Evolutionary conservation across 2,113 vertebrate genomes (phyloP), one percentile per base, ranked within the genome.

Genomic region (Tor tambroides): DNA sequence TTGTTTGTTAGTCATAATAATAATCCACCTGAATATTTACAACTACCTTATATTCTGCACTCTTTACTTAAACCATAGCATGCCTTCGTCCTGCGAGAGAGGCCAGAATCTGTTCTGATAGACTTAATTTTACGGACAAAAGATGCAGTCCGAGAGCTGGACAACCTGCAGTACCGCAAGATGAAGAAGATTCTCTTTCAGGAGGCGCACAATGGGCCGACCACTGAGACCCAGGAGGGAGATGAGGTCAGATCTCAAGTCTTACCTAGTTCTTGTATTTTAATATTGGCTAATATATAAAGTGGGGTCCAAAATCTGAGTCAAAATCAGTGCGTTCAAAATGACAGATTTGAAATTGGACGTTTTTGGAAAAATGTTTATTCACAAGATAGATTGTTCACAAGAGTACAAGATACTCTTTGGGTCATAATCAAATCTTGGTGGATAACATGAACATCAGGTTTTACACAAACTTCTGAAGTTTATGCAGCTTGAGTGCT

Each of bases 131-230:
- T 88, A 69, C 80, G 87, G 35, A 90, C 75, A 63, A 98, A 98
- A 93, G 97, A 97, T 38, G 97, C 97, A 0, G 97, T 98, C 74
- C 93, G 96, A 72, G 97, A 98, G 89, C 92, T 98, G 88, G 97
- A 98, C 91, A 98, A 98, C 91, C 91, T 98, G 90, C 97, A 98
- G 92, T 98, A 98, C 90, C 96, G 97, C 72, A 98, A 97, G 88
- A 98, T 98, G 97, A 98, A 97, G 94, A 98, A 97, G 92, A 96
- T 98, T 80, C 95, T 98, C 23, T 97, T 98, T 87, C 96, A 97
- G 89, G 97, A 98, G 84, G 94, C 96, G 3, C 96, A 96, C 91
- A 98, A 98, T n/a, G 43, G 43, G 43, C 43, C 43, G 43, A 43
- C 43, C 43, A 46, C 43, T 46, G 43, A 46, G 43, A 46, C 43